Conservation (phyloP, 1,140 invertebrate genomes). For the Drosophila sulfurigaster region DNA sequence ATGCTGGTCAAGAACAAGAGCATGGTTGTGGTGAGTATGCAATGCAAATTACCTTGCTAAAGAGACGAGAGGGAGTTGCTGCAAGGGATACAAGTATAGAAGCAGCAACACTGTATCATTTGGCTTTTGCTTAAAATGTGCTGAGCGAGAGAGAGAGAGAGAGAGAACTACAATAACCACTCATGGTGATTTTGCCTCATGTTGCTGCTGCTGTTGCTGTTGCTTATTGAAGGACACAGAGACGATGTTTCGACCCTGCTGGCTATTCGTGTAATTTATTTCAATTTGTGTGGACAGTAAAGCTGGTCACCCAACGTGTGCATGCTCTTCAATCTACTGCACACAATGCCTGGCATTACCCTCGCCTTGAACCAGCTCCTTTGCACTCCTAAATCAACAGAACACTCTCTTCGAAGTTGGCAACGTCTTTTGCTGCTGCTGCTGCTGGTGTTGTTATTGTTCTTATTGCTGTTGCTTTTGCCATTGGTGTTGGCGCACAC, state of each 20-base stretch:
- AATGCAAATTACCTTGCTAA: slow-evolving; percentile 72
- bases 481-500: slow-evolving; percentile 77
- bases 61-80: background rate
- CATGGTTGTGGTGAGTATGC: slow-evolving; percentile 87
- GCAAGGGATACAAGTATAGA: background rate
- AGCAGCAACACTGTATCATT: slow-evolving; percentile 31
- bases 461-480: slow-evolving; percentile 36
- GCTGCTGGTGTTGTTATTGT: slow-evolving; percentile 20
- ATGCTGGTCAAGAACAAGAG: slow-evolving; percentile 88
- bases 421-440: slow-evolving; percentile 37
- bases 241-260: slow-evolving; percentile 51
- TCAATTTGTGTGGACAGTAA: slow-evolving; percentile 80
- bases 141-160: slow-evolving; percentile 55
- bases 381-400: slow-evolving; percentile 72
- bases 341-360: slow-evolving; percentile 58
- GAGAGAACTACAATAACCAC: slow-evolving; percentile 70
- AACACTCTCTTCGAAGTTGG: slow-evolving; percentile 40
- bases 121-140: slow-evolving; percentile 71
- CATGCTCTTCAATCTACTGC: slow-evolving; percentile 76
- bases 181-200: slow-evolving; percentile 45
- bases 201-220: slow-evolving; percentile 19
- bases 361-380: background rate
- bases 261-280: slow-evolving; percentile 78
- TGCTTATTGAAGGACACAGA: slow-evolving; percentile 57
- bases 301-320: slow-evolving; percentile 54